Base-by-base conservation (phyloP, 2,888 invertebrate species). In the Drosophila pullipes region DNA sequence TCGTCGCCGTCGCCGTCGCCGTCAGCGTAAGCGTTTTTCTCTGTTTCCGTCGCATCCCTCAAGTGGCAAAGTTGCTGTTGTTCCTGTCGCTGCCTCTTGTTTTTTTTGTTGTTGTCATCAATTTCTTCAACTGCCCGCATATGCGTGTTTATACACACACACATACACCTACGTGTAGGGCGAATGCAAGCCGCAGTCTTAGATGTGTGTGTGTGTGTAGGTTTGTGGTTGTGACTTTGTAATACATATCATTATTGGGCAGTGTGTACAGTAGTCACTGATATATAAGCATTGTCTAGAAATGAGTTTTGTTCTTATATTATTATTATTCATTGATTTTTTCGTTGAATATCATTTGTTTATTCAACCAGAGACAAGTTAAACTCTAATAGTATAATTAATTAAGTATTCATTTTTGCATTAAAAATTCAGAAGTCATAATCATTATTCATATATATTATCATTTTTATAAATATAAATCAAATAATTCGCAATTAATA, bases 211-310 rank as follows among this genome's bases (percentile, higher is more conserved):
- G 69, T 72, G 71, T 70, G 68, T 57, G 70, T 78, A 65, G 76
- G 71, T 62, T 78, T 53, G 53, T 58, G 69, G 50, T 57, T 47
- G 55, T 74, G 83, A 67, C 69, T 71, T 82, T 84, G 76, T 85
- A 85, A 39, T 57, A 30, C 39, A 85, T 83, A 90, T 76, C 87
- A 90, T 76, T 89, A 87, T 87, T 81, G 85, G 69, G 70, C 61
- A 81, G 82, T 68, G 28, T 18, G 11, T 13, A 55, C 55, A 55
- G 55, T 55, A n/a, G 7, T 18, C 37, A 28, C 4, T 55, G 0
- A 13, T 16, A 18, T 18, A 16, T 1, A 18, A 11, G 10, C 10
- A 54, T 25, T 35, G 28, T 30, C 0, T 18, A 18, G 9, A 16
- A 28, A 47, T 25, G 2, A 9, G 2, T 16, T 47, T 16, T 16